Evolutionary conservation across 2,113 vertebrate genomes (phyloP).

Genomic region (Plectropomus leopardus): DNA sequence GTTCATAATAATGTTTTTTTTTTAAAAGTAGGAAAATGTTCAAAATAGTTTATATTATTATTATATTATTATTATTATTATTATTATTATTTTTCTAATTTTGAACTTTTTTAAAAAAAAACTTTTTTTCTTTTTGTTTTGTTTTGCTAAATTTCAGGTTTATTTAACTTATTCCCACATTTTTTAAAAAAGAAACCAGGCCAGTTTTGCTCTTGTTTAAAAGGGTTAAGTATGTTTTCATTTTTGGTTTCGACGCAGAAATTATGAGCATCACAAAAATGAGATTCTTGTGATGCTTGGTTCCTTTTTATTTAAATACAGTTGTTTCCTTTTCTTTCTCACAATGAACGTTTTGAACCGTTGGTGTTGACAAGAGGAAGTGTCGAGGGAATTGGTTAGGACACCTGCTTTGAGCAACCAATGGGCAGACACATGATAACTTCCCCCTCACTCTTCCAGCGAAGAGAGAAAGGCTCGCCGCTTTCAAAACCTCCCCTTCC

Average conservation of each 20-base stretch:
- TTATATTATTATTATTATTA: too few species aligned
- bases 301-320: background rate
- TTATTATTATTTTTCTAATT: too few species aligned
- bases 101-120: too few species aligned
- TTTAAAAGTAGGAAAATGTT: too few species aligned
- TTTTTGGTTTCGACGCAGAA: background rate
- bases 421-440: constrained; percentile 64
- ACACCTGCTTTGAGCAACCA: constrained; percentile 83
- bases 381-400: constrained; percentile 70
- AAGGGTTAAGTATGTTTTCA: background rate
- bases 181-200: too few species aligned
- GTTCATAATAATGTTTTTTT: too few species aligned
- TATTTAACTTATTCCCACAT: too few species aligned
- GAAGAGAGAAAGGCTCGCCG: constrained; percentile 38
- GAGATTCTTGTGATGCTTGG: background rate
- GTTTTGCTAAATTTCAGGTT: too few species aligned
- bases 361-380: constrained; percentile 80
- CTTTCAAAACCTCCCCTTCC: constrained; percentile 71
- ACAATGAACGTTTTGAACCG: constrained; percentile 40
- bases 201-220: too few species aligned
- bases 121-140: too few species aligned
- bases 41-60: too few species aligned
- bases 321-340: background rate
- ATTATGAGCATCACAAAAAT: background rate
- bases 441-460: constrained; percentile 70